Percentiles rank a stretch among this genome's conserved stretches.
Evolutionary conservation across 37 sponge, comb jelly and placozoan species (phyloP).

Genomic region (Cliona cf. orientalis): DNA sequence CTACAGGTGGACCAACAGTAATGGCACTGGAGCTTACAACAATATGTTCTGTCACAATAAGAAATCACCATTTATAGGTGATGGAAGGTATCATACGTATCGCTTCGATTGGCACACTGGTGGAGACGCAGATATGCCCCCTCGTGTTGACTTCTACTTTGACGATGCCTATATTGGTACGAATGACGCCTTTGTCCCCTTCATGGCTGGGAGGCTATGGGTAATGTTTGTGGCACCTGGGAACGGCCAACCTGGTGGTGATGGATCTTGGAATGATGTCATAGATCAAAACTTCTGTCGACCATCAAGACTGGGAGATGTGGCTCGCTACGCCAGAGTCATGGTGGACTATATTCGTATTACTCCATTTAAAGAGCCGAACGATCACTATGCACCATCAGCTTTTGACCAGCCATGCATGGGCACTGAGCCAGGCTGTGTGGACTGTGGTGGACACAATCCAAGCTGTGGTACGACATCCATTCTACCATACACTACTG

Average conservation of each 20-base stretch:
- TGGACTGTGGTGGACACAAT: slow-evolving; percentile 4
- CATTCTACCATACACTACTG: neutral
- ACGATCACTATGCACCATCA: slow-evolving; percentile 11
- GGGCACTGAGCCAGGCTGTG: slow-evolving; percentile 3
- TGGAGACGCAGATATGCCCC: neutral
- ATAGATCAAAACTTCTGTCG: neutral
- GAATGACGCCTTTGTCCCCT: slow-evolving; percentile 7
- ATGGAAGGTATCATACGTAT: slow-evolving; percentile 1
- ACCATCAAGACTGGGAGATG: neutral
- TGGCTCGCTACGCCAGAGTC: neutral
- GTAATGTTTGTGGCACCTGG: neutral
- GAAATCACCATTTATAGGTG: neutral
- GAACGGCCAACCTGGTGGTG: slow-evolving; percentile 1
- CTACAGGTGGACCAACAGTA: slow-evolving; percentile 9
- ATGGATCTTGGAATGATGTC: neutral
- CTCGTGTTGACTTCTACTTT: slow-evolving; percentile 12
- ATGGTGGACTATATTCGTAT: slow-evolving; percentile 4
- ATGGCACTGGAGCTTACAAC: neutral
- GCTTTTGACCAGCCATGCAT: slow-evolving; percentile 15
- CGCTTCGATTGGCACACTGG: slow-evolving; percentile 15
- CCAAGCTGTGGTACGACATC: neutral
- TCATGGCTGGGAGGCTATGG: slow-evolving; percentile 5
- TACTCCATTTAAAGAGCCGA: neutral
- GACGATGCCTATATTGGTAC: slow-evolving; percentile 5
- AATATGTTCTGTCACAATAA: slow-evolving; percentile 8